Evolutionary conservation across 2,113 vertebrate species (phyloP).

Genomic region (Embiotoca jacksoni): DNA sequence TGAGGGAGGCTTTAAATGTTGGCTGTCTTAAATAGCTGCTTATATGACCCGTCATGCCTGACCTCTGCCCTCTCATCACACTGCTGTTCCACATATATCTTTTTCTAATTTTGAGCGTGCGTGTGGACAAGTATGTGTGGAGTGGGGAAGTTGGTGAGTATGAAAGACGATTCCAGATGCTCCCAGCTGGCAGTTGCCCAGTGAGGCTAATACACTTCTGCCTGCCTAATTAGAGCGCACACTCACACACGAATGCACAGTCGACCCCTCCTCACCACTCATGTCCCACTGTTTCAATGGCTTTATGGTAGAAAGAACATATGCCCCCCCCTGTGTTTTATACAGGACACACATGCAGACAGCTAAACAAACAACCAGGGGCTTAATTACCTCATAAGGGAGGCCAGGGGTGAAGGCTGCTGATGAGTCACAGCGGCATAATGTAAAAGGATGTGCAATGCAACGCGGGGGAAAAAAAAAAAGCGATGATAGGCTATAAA

Average conservation of each 20-base stretch:
- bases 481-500: conserved; percentile 13
- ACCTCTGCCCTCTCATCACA: conserved; percentile 66
- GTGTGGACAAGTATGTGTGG: conserved; percentile 26
- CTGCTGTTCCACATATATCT: conserved; percentile 61
- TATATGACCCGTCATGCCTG: conserved; percentile 68
- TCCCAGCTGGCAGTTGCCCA: conserved; percentile 79
- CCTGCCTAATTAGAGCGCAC: conserved; percentile 77
- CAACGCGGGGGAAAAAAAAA: neutral
- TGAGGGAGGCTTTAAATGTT: conserved; percentile 51
- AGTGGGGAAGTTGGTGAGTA: conserved; percentile 57
- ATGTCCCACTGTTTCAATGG: conserved; percentile 71
- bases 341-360: conserved; percentile 77
- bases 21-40: conserved; percentile 72
- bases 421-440: conserved; percentile 54
- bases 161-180: conserved; percentile 82
- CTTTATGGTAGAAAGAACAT: conserved; percentile 79
- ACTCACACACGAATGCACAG: conserved; percentile 51
- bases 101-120: conserved; percentile 56
- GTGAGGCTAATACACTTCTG: conserved; percentile 78
- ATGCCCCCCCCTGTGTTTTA: conserved; percentile 72
- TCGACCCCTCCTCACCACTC: conserved; percentile 63
- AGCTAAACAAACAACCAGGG: conserved; percentile 78
- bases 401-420: conserved; percentile 66
- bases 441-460: conserved; percentile 45
- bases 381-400: conserved; percentile 74